These are phyloP conservation scores for Menura novaehollandiae DNA, from an alignment of 2,113 vertebrate species.

Conservation along the genomic window DNA sequence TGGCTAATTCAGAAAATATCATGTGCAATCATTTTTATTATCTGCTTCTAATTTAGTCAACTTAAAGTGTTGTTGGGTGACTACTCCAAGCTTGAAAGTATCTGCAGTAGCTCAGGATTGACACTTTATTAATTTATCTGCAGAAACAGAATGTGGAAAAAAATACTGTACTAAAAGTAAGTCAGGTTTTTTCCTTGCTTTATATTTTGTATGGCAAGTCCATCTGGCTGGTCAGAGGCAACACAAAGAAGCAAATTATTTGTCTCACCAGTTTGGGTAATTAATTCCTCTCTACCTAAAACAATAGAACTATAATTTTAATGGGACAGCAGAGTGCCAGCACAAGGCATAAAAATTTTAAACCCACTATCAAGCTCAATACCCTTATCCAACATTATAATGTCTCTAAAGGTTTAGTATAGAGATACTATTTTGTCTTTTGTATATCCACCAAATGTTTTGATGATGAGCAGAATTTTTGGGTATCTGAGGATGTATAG, in stretches of 20 bases:
- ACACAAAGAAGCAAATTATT: background rate
- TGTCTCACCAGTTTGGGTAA: background rate
- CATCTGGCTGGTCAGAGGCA: background rate
- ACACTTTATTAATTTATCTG: background rate
- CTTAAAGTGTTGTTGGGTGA: background rate
- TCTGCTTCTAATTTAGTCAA: background rate
- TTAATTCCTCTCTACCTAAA: background rate
- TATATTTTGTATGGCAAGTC: background rate
- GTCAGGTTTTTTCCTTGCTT: background rate
- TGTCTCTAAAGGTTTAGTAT: background rate
- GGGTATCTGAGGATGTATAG: background rate
- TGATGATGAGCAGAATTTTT: background rate
- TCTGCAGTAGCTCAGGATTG: background rate
- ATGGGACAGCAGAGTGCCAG: background rate
- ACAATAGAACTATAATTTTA: background rate
- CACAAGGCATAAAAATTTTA: background rate
- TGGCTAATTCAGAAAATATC: background rate
- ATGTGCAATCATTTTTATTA: background rate
- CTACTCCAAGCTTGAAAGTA: background rate
- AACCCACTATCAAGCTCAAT: background rate
- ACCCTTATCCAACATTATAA: background rate
- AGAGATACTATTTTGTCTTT: background rate
- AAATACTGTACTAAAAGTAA: background rate
- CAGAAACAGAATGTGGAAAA: background rate
- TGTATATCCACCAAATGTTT: background rate